These are phyloP conservation scores for Drosophila tripunctata DNA, from an alignment of 2,888 invertebrate genomes.

Conservation along the genomic window DNA sequence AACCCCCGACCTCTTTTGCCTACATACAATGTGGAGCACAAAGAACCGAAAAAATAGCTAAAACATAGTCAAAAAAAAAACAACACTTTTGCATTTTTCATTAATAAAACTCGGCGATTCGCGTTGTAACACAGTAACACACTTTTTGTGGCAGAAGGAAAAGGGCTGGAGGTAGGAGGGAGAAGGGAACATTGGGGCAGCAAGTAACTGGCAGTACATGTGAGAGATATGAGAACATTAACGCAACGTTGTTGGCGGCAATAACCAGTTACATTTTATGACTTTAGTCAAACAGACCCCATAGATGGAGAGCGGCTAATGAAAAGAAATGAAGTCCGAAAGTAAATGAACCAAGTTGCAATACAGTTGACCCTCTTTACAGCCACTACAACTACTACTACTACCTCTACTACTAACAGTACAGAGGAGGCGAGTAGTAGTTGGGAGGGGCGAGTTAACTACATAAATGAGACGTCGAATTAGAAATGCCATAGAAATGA, in stretches of 20 bases:
- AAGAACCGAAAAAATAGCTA: slow-evolving; percentile 24
- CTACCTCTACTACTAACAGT: too few relatives aligned
- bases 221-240: slow-evolving; percentile 67
- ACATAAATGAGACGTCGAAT: slow-evolving; percentile 57
- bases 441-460: neutral
- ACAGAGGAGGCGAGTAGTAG: neutral
- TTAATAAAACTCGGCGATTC: slow-evolving; percentile 67
- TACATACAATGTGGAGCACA: slow-evolving; percentile 61
- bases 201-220: slow-evolving; percentile 33
- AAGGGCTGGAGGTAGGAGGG: too few relatives aligned
- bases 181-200: neutral
- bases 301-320: slow-evolving; percentile 68
- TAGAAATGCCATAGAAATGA: slow-evolving; percentile 59
- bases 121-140: slow-evolving; percentile 58
- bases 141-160: slow-evolving; percentile 38
- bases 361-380: slow-evolving; percentile 42
- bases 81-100: slow-evolving; percentile 68
- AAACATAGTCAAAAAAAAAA: slow-evolving; percentile 13
- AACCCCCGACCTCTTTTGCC: slow-evolving; percentile 17
- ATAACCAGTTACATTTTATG: slow-evolving; percentile 77
- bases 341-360: slow-evolving; percentile 67
- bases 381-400: neutral
- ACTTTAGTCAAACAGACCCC: slow-evolving; percentile 55
- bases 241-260: slow-evolving; percentile 49
- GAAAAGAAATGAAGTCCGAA: slow-evolving; percentile 72